Base-by-base conservation (phyloP, 2,888 invertebrate genomes). In the Serrognathus titanus region DNA sequence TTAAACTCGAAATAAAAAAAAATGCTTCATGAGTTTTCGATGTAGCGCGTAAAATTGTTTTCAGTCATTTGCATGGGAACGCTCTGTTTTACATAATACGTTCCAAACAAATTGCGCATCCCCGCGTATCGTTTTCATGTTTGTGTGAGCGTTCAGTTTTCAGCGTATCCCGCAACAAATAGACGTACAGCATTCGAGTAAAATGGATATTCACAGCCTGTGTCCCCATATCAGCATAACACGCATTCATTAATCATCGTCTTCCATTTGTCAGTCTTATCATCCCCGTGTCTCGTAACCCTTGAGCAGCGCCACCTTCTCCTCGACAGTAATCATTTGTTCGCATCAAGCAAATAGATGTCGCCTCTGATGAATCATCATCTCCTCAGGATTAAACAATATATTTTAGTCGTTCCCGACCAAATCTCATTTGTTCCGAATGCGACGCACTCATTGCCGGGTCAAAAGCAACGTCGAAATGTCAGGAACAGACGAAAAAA, bases 191-290 rank as follows among this genome's bases (percentile, higher is more conserved):
- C n/a, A 20, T 20, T 43, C 20, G 10, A 43, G 43, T 6, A 43
- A 20, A 43, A 43, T 43, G 43, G 43, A 43, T 43, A 43, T 43
- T 43, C 43, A 43, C 43, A 43, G 20, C 16, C 13, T 20, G 43
- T 43, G 43, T 43, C 43, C 13, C 43, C 43, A 43, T 43, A 43
- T 43, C 43, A 43, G 12, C 13, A 43, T 43, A 57, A 50, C 64
- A 60, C 59, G 59, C 57, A 53, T 57, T 58, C 63, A 66, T 66
- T 66, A 65, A 62, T 66, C 66, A 65, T 65, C 60, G 59, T 57
- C 63, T 63, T 66, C 63, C 65, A 66, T 66, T 66, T 66, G 66
- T 66, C 66, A 66, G 63, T 59, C 62, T 62, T 65, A 62, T 63
- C 60, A 60, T 60, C 61, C 58, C 50, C 39, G 52, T 43, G 43